Base-by-base conservation (phyloP, 2,113 vertebrate genomes). In the Columba livia region DNA sequence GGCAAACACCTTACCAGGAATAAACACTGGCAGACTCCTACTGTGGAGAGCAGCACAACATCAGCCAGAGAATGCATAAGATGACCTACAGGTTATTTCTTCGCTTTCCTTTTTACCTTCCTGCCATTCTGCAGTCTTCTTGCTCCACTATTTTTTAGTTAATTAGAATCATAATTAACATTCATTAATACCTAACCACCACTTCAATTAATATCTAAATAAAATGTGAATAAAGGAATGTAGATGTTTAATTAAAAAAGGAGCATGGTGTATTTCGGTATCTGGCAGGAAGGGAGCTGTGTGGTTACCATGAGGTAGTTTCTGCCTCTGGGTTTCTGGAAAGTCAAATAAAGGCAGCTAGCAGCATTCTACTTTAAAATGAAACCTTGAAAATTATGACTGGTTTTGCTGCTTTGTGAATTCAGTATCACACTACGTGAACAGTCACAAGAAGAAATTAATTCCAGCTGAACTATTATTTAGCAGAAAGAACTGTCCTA, bases 261-360 rank as follows among this genome's bases (percentile, higher is more conserved):
- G 11, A 53, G 19, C 14, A 34, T 18, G 69, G 24, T 53, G 4
- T 77, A 78, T 74, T 53, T 92, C 29, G 54, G 26, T 81, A 40
- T 66, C 64, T 60, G 56, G 31, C 71, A 91, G 61, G 42, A 65
- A 71, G 18, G 44, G 38, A 93, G 38, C 50, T 73, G 7, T 85
- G 60, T 79, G 71, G 64, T 79, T 89, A 90, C 77, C 58, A 62
- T 78, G 54, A 86, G 32, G 61, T 65, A 17, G 17, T 48, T 70
- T 74, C 88, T 79, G 48, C 19, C 83, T 88, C 91, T 83, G 61
- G 51, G 64, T 71, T 80, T 85, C 74, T 89, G 88, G 90, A 84
- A 87, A 94, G 70, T 65, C 42, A 97, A 88, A 67, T 65, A 40
- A 77, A 44, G 79, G 65, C 13, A 92, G 36, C 56, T 36, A 90